These are phyloP conservation scores for Chrysomallon squamiferum DNA, from an alignment of 1,140 invertebrate species.

Conservation along the genomic window DNA sequence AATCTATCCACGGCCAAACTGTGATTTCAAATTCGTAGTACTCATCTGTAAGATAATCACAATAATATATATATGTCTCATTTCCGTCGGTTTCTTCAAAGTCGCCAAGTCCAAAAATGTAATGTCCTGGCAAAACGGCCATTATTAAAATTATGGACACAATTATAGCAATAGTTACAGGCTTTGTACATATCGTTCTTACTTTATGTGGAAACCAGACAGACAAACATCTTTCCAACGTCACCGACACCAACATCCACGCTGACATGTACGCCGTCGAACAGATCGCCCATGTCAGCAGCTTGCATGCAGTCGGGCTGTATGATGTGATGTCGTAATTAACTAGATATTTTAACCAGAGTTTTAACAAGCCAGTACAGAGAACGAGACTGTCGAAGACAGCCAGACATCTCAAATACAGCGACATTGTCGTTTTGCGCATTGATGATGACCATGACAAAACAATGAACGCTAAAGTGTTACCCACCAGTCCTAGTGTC, in stretches of 20 bases:
- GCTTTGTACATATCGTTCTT: constrained; percentile 14
- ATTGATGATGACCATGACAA: neutral
- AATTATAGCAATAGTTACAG: neutral
- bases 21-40: constrained; percentile 11
- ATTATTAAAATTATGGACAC: no score
- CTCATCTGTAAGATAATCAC: neutral
- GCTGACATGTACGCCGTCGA: constrained; percentile 22
- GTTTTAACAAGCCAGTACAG: constrained; percentile 29
- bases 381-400: constrained; percentile 31
- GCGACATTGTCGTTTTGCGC: constrained; percentile 13
- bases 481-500: constrained; percentile 19
- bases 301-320: constrained; percentile 22
- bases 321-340: constrained; percentile 23
- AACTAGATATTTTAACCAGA: constrained; percentile 30
- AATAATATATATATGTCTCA: no score
- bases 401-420: constrained; percentile 30
- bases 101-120: constrained; percentile 29
- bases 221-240: constrained; percentile 33
- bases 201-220: constrained; percentile 34
- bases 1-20: constrained; percentile 52
- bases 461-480: constrained; percentile 18
- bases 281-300: constrained; percentile 30
- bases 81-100: neutral
- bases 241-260: constrained; percentile 41
- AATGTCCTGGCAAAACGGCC: constrained; percentile 29